phyloP scores from a whole-genome alignment of 2,113 vertebrate species.

The Cinclus cinclus region DNA sequence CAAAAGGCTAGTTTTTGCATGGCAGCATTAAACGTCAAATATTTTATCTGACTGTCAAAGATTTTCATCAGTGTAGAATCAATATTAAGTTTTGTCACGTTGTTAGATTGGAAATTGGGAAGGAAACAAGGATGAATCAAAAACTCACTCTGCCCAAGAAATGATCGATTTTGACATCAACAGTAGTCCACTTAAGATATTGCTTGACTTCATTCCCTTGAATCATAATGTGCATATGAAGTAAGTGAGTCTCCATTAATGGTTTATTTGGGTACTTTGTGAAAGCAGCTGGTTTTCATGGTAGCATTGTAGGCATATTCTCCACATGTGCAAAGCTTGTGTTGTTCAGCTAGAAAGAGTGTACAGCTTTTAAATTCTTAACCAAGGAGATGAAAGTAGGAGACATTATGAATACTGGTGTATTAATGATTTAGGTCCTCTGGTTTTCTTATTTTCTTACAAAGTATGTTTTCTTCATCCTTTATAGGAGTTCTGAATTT shows the following conservation, averaged over 20 bases:
- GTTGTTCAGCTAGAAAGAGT: background rate
- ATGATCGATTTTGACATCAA: background rate
- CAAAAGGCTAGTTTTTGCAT: background rate
- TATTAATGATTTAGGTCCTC: background rate
- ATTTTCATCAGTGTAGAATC: background rate
- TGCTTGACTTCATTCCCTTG: background rate
- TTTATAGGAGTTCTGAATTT: background rate
- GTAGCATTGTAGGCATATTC: background rate
- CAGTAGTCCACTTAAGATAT: background rate
- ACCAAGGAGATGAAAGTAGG: background rate
- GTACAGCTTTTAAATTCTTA: background rate
- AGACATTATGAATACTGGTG: background rate
- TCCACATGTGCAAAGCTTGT: background rate
- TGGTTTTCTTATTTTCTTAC: background rate
- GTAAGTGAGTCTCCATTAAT: background rate
- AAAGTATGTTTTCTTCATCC: background rate
- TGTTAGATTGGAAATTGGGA: background rate
- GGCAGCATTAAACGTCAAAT: conserved; percentile 4
- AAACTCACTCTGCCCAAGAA: background rate
- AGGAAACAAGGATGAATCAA: background rate
- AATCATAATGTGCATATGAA: background rate
- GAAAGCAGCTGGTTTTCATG: background rate
- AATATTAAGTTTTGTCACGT: conserved; percentile 35
- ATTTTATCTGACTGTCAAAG: conserved; percentile 17
- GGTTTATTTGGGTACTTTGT: background rate